Evolutionary conservation across 1,140 invertebrate species (phyloP).

Genomic region (Dreissena rostriformis): DNA sequence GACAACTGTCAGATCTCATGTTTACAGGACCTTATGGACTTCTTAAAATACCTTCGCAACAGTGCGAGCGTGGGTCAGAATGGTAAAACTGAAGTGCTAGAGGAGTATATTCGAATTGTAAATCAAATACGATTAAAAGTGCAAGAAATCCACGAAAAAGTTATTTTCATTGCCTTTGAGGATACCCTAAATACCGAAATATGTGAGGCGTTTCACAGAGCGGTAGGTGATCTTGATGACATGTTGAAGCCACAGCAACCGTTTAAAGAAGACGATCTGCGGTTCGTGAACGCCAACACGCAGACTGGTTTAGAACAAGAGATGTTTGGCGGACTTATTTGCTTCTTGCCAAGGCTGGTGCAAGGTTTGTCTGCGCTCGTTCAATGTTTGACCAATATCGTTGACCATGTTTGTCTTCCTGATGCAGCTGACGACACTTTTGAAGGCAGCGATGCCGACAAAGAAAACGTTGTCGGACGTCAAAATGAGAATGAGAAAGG

Average conservation of each 20-base stretch:
- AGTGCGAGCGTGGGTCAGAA: conserved; percentile 26
- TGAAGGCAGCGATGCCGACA: conserved; percentile 4
- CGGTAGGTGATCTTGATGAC: conserved; percentile 22
- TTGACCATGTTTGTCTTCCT: neutral
- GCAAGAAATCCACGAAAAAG: conserved; percentile 12
- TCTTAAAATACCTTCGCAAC: conserved; percentile 8
- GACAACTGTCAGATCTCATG: conserved; percentile 16
- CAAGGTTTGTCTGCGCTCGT: neutral
- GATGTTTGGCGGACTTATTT: conserved; percentile 29
- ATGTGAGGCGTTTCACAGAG: conserved; percentile 21
- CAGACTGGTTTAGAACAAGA: conserved; percentile 26
- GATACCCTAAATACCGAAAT: conserved; percentile 10
- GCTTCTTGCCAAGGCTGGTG: conserved; percentile 37
- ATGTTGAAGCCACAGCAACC: conserved; percentile 23
- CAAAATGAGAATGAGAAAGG: conserved; percentile 13
- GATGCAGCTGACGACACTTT: conserved; percentile 1
- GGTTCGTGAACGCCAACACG: neutral
- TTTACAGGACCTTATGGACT: conserved; percentile 38
- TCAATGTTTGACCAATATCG: conserved; percentile 7
- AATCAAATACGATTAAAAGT: conserved; percentile 35
- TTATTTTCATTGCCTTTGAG: conserved; percentile 27
- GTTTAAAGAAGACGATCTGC: conserved; percentile 17
- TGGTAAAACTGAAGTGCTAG: neutral
- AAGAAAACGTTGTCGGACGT: conserved; percentile 3
- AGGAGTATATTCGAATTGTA: conserved; percentile 39